Base-by-base conservation (phyloP, 2,888 invertebrate species). In the Epirrhoe alternata region DNA sequence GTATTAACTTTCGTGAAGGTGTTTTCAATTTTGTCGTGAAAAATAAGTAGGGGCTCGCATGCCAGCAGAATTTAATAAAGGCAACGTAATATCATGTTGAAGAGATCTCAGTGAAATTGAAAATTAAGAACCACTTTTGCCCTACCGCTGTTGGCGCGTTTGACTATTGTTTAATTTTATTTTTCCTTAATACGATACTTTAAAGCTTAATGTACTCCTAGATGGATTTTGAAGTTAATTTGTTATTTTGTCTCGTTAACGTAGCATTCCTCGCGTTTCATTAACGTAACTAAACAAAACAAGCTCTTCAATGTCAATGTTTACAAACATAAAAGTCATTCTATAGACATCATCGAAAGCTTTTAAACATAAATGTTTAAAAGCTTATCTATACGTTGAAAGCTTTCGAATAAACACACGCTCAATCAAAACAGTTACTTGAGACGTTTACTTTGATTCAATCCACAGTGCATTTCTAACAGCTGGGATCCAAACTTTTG, bases 21-120 rank as follows among this genome's bases (percentile, higher is more conserved):
- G 86, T 87, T 87, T 88, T 85, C 89, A 89, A 90, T 90, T 89
- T 87, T 81, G 85, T 85, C 87, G 83, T 83, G 83, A 85, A 86
- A 87, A 84, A 86, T 87, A 85, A 85, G 79, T 79, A 79, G 72
- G 76, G 74, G 72, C 69, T 76, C 77, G 79, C 79, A 81, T 81
- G 80, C 76, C 74, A 71, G 72, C 75, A 64, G 82, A 86, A 86
- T 89, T 87, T 88, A 88, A 89, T 90, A 89, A 88, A 87, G 79
- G 76, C 78, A 70, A 68, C 73, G 84, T 82, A 85, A 87, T 86
- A 86, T 84, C 77, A 72, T 73, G 80, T 79, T 78, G 80, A 80
- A 74, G 71, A 82, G 79, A 82, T 82, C 80, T 80, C 77, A 66
- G 75, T 78, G 76, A 87, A 85, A 89, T 87, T 87, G 88, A 84